These are phyloP conservation scores for Ariopsis seemanni DNA, from an alignment of 2,113 vertebrate species.

Conservation along the genomic window DNA sequence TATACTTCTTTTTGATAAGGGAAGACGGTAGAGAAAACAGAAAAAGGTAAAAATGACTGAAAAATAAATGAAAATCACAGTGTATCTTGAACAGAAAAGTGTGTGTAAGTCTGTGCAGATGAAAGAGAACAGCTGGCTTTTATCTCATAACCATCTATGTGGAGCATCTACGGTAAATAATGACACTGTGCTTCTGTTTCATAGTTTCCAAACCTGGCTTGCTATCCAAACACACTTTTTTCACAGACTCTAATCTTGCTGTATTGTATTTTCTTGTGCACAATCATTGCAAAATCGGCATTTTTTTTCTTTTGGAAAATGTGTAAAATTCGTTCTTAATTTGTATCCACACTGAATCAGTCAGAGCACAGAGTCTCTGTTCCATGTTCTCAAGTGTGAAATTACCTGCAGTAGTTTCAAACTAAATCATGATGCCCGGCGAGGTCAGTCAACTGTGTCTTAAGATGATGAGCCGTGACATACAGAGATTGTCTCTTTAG, in stretches of 20 bases:
- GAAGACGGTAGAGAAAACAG: neutral
- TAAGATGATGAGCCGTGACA: conserved; percentile 1
- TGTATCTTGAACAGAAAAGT: conserved; percentile 5
- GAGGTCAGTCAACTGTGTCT: neutral
- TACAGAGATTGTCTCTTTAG: conserved; percentile 23
- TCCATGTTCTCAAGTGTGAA: conserved; percentile 10
- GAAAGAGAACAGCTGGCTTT: conserved; percentile 27
- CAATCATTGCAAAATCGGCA: neutral
- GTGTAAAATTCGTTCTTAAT: conserved; percentile 2
- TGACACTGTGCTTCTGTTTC: conserved; percentile 7
- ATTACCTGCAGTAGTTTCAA: conserved; percentile 13
- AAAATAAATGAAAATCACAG: conserved; percentile 27
- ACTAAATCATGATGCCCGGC: neutral
- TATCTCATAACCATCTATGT: conserved; percentile 18
- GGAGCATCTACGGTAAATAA: conserved; percentile 15
- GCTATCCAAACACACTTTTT: neutral
- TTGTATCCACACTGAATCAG: conserved; percentile 5
- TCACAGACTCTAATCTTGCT: conserved; percentile 22
- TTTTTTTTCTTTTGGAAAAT: neutral
- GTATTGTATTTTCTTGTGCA: neutral
- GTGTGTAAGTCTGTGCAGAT: neutral
- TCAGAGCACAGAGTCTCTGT: neutral
- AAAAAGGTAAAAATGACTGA: neutral
- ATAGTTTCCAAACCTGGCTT: conserved; percentile 1
- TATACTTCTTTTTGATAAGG: no score